phyloP scores from a whole-genome alignment of 2,113 vertebrate genomes.

The Alosa alosa region DNA sequence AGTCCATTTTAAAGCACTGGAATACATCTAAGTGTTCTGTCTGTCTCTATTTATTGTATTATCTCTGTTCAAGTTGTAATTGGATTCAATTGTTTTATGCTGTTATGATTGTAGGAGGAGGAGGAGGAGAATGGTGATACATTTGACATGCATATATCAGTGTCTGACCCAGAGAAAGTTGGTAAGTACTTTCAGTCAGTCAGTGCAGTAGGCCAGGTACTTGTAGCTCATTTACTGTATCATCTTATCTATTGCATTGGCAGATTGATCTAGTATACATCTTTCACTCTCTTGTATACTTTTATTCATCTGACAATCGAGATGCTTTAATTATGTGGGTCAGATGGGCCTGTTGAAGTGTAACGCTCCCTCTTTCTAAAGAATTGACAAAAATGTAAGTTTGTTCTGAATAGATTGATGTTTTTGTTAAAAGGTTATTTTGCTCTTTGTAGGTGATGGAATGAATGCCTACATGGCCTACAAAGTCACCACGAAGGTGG shows the following conservation, averaged over 20 bases:
- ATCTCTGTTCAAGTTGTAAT: neutral
- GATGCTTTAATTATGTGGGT: too few species aligned
- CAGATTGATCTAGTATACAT: too few species aligned
- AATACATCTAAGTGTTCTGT: neutral
- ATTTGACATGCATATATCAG: conserved; percentile 90
- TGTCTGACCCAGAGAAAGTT: conserved; percentile 98
- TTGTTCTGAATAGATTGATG: too few species aligned
- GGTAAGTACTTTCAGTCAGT: conserved; percentile 71
- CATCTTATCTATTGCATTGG: too few species aligned
- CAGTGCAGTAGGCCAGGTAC: neutral
- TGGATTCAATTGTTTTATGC: neutral
- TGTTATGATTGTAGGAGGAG: conserved; percentile 76
- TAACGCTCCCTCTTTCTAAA: too few species aligned
- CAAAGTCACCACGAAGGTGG: conserved; percentile 92
- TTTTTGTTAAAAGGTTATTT: too few species aligned
- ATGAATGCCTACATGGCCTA: conserved; percentile 99
- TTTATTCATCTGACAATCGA: too few species aligned
- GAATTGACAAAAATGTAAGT: too few species aligned
- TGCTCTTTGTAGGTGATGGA: conserved; percentile 81
- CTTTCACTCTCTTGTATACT: too few species aligned
- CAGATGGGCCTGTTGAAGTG: too few species aligned
- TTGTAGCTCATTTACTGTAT: neutral
- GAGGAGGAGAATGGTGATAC: conserved; percentile 85
- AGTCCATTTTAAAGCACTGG: neutral
- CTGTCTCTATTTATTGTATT: neutral